Evolutionary conservation across 1,140 invertebrate genomes (phyloP), one percentile per base, ranked within the genome.

Genomic region (Cecropterus lyciades): DNA sequence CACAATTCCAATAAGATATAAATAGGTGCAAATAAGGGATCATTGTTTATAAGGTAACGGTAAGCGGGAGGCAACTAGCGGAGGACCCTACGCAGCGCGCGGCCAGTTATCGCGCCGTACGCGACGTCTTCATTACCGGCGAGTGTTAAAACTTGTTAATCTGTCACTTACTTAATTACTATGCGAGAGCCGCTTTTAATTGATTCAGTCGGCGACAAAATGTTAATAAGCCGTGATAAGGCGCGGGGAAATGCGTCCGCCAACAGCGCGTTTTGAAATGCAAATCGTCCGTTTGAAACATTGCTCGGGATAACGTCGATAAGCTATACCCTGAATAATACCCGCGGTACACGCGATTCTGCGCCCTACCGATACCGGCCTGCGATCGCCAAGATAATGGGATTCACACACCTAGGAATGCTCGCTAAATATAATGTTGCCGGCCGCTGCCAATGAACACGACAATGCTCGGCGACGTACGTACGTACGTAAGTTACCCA

Each of bases 111-210:
- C 84, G 30, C 7, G 20, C 57, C 64, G 56, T 80, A 84, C 75
- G 69, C 81, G 72, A 90, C 87, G 79, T 87, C 85, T 90, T 90
- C 87, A 90, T 88, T 90, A 87, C 81, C 66, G 79, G 27, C 62
- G 73, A 88, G 87, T 90, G 87, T 90, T 85, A 84, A 90, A 85
- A 84, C 87, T 82, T 88, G 87, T 90, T 86, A 82, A 86, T 80
- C 78, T 84, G 84, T 85, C 87, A 85, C 80, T 79, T 74, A 69
- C 79, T 87, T 87, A 87, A 90, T 90, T 88, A 90, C 82, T 82
- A 90, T 88, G 80, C 85, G 70, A 81, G 81, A 62, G 60, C 73
- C 70, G 73, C 67, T 69, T 78, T 89, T 88, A 88, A 88, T 87
- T 85, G 84, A 85, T 85, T 85, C 85, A 72, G 79, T 64, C 78